These are phyloP conservation scores for Parthenolecanium corni DNA, from an alignment of 2,888 invertebrate species.

Conservation along the genomic window DNA sequence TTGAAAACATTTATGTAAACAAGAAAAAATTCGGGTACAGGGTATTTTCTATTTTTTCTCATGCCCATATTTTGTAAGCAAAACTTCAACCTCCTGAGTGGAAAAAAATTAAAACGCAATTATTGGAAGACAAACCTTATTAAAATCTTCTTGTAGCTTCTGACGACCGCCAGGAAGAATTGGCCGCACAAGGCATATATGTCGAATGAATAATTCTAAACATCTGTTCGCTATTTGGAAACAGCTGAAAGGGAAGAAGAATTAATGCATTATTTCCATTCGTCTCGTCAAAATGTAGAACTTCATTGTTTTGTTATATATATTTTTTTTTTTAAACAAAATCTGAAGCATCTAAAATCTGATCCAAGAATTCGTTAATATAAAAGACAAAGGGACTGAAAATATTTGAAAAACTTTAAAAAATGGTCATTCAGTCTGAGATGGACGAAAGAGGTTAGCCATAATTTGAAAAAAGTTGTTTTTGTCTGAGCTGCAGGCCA, in stretches of 20 bases:
- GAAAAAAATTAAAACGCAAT: background rate
- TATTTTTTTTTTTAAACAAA: background rate
- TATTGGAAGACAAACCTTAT: conserved; percentile 39
- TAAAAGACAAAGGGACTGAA: too few relatives aligned
- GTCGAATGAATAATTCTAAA: conserved; percentile 73
- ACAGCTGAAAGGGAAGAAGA: conserved; percentile 48
- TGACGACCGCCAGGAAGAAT: conserved; percentile 66
- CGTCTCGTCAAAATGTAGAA: too few relatives aligned
- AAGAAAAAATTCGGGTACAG: too few relatives aligned
- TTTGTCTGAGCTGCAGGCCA: too few relatives aligned
- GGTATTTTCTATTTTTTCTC: background rate
- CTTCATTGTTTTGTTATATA: background rate
- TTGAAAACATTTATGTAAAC: too few relatives aligned
- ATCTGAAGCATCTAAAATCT: background rate
- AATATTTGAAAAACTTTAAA: too few relatives aligned
- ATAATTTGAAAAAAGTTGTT: too few relatives aligned
- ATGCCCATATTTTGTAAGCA: background rate
- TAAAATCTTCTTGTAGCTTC: conserved; percentile 61
- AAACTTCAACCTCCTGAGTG: background rate
- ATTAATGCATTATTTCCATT: too few relatives aligned
- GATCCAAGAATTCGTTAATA: too few relatives aligned
- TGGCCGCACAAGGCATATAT: conserved; percentile 72
- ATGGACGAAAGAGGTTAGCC: too few relatives aligned
- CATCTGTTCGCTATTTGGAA: conserved; percentile 61
- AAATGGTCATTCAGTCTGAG: too few relatives aligned